Evolutionary conservation across 2,113 vertebrate species (phyloP), one percentile per base, ranked within the genome.

Genomic region (Eulemur macaco): DNA sequence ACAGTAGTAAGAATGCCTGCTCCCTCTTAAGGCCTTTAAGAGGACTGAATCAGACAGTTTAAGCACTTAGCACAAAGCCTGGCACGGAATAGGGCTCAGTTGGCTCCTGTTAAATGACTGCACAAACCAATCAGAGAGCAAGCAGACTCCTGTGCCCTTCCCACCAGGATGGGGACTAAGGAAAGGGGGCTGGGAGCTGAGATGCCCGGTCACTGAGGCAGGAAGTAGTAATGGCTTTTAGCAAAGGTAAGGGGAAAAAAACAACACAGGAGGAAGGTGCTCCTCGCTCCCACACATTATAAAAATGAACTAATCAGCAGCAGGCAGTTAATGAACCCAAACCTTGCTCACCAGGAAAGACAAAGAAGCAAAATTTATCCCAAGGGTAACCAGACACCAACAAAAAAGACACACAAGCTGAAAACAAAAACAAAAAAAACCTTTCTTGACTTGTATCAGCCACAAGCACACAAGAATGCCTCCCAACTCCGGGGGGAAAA

Each of bases 311-410:
- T 29, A 8, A 76, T 58, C 81, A 77, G 45, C 66, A 95, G 60
- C 42, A 87, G 83, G 86, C 60, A 91, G 66, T 77, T 85, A 95
- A 47, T 69, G 45, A 86, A 89, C 56, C 74, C 60, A 83, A 93
- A 78, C 50, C 39, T 52, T 47, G 58, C 71, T 85, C 64, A 34
- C 39, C 31, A 15, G 11, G 42, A 81, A 20, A 86, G 52, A 71
- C 56, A 86, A 91, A 86, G 42, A 29, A 64, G 63, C 74, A 95
- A 95, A 89, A 52, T 74, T 34, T 34, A 73, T 87, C 23, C n/a
- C n/a, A 47, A 50, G 17, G n/a, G 52, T 73, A 89, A 91, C 18
- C 34, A 78, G 31, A 47, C 3, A 58, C 89, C 64, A 50, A 21
- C 18, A 56, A 81, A 90, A 83, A 93, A 60, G 25, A 82, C 17